phyloP scores from a whole-genome alignment of 2,113 vertebrate species.

The Eptesicus fuscus region DNA sequence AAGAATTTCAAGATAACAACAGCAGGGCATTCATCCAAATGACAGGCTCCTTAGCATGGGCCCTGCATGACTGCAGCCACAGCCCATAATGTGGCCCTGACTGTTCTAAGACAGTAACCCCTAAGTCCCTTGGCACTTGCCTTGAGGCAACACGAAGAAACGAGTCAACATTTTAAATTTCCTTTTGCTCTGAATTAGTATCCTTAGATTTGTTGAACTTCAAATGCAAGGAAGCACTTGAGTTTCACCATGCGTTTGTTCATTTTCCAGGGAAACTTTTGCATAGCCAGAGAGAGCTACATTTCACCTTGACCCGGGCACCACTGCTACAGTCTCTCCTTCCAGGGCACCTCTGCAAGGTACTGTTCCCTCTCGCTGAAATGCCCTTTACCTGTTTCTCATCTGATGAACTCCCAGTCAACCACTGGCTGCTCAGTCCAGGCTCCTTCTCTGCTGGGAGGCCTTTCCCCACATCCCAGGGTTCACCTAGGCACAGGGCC shows the following conservation, averaged over 20 bases:
- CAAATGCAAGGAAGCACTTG: neutral
- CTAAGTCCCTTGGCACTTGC: neutral
- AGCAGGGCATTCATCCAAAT: neutral
- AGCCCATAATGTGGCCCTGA: fast-evolving
- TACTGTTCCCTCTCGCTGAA: neutral
- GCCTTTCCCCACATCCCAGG: neutral
- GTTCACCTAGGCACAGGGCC: fast-evolving
- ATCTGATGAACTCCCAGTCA: neutral
- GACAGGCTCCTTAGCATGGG: fast-evolving
- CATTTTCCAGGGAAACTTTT: neutral
- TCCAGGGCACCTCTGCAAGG: neutral
- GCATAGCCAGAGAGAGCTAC: fast-evolving
- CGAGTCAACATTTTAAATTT: neutral
- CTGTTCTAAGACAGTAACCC: neutral
- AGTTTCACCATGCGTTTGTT: neutral
- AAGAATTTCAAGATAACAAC: neutral
- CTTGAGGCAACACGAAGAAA: neutral
- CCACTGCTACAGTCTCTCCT: neutral
- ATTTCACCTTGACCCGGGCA: neutral
- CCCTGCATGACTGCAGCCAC: fast-evolving
- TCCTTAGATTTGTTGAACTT: neutral
- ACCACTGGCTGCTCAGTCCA: neutral
- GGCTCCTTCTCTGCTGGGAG: neutral
- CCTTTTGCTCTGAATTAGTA: neutral
- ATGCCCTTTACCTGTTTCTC: neutral